Evolutionary conservation across 1,140 invertebrate genomes (phyloP), one percentile per base, ranked within the genome.

Genomic region (Frieseomelitta varia): DNA sequence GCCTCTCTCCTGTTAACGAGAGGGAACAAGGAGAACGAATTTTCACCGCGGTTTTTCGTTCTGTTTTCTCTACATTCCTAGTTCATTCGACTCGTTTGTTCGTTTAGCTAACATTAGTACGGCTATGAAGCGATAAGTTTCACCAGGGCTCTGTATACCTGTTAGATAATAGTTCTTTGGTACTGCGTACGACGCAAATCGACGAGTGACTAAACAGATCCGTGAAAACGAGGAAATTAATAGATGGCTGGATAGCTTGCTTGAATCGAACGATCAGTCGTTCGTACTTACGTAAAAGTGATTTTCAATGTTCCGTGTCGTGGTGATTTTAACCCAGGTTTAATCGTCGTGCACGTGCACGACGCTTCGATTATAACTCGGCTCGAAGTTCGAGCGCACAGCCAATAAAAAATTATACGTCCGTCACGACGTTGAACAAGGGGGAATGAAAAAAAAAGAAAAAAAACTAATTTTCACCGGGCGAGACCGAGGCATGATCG

Each of bases 401-500:
- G 27, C 58, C 72, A 39, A 76, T 30, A 30, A 27, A 4, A 69
- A 61, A 19, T 24, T 6, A 56, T 30, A 21, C 51, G n/a, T 77
- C n/a, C 17, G n/a, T 65, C 21, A 3, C 1, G 11, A 77, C 14
- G 15, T n/a, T 30, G 75, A 56, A 63, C 1, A 24, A 58, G n/a
- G 30, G 30, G n/a, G n/a, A n/a, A 30, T 30, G 2, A 30, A 30
- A 8, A 47, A 47, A 6, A 47, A 47, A 8, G 6, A 6, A 39
- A 39, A 63, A 63, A 79, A 30, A 21, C 65, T 21, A 17, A 80
- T 56, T 39, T 85, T 34, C 27, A 47, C 15, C 24, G 51, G 78
- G 39, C 8, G 39, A 47, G 39, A 87, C 55, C 47, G 82, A 89
- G 90, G 87, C 87, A 90, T 84, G 87, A 91, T 90, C 88, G 77